A percentile compares a stretch with the other conserved stretches of the same genome.
These are phyloP conservation scores for Tachycineta bicolor DNA, from an alignment of 2,113 vertebrate species.

Conservation along the genomic window DNA sequence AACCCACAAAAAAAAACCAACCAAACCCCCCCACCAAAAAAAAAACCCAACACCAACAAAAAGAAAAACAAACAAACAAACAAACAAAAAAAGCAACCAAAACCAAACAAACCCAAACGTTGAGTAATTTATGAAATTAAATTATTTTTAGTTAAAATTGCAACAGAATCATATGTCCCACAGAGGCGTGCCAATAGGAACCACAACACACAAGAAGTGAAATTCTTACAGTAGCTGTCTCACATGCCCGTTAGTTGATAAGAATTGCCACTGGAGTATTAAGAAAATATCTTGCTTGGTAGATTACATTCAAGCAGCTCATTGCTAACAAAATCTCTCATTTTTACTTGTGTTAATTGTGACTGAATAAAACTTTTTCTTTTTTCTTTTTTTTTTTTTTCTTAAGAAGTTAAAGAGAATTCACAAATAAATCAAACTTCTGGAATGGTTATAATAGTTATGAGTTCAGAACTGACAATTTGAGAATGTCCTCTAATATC, in stretches of 20 bases:
- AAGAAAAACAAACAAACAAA: no score
- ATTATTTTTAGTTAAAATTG: neutral
- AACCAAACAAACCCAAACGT: neutral
- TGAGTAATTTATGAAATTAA: neutral
- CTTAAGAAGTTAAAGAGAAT: neutral
- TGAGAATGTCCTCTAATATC: neutral
- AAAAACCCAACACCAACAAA: no score
- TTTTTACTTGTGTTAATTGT: neutral
- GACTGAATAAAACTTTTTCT: neutral
- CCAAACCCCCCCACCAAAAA: no score
- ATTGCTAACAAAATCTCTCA: neutral
- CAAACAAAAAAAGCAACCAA: neutral
- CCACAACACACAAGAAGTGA: neutral
- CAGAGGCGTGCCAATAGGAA: neutral
- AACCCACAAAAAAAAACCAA: no score
- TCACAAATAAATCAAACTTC: neutral
- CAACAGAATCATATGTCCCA: neutral
- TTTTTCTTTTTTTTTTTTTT: neutral
- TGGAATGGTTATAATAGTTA: neutral
- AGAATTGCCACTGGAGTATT: neutral
- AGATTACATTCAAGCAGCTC: neutral
- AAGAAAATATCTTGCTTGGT: neutral
- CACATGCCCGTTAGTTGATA: neutral
- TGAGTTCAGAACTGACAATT: neutral
- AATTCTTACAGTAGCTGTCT: neutral